phyloP scores from a whole-genome alignment of 2,888 invertebrate genomes.

The Eilema caniola region DNA sequence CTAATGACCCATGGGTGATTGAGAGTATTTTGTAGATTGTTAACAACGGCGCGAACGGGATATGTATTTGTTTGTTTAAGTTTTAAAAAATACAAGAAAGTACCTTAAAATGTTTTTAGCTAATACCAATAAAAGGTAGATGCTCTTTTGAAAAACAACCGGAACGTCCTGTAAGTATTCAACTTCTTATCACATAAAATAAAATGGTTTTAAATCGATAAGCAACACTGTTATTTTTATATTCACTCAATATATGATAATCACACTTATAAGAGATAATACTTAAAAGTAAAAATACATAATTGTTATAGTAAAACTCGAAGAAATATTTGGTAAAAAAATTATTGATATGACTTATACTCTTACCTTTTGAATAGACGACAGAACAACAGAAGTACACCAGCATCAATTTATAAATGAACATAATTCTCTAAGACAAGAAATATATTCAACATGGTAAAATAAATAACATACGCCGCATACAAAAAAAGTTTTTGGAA shows the following conservation, averaged over 20 bases:
- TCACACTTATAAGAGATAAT: background rate
- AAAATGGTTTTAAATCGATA: background rate
- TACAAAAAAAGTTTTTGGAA: no score
- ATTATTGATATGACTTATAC: background rate
- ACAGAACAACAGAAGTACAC: slow-evolving; percentile 19
- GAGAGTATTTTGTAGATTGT: no score
- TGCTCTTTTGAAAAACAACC: no score
- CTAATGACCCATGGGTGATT: no score
- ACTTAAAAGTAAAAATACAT: no score
- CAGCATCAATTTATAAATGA: slow-evolving; percentile 33
- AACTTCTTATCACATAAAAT: no score
- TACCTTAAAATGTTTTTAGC: no score
- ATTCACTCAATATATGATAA: no score
- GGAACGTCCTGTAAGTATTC: background rate
- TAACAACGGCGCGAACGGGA: no score
- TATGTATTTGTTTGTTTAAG: background rate
- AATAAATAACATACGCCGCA: no score
- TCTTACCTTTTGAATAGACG: slow-evolving; percentile 29
- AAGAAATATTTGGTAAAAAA: no score
- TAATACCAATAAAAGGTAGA: background rate
- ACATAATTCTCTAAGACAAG: slow-evolving; percentile 25
- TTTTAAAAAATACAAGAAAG: background rate
- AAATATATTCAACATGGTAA: background rate
- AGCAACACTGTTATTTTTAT: background rate
- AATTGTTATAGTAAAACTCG: no score